A percentile compares a stretch with the other conserved stretches of the same genome.
These are phyloP conservation scores for Deilephila elpenor DNA, from an alignment of 2,888 invertebrate species.

Conservation along the genomic window DNA sequence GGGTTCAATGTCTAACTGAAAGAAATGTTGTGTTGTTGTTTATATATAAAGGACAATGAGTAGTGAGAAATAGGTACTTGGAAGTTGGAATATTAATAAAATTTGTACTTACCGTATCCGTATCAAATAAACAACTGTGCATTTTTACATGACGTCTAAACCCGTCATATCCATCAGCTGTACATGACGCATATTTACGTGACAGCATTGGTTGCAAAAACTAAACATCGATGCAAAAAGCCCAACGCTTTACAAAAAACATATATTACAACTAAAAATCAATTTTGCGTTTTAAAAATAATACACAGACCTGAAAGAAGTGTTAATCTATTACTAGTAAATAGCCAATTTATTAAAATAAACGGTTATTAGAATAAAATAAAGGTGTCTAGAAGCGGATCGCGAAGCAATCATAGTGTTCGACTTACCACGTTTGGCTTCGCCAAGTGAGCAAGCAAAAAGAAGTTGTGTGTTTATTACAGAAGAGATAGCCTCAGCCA, in stretches of 20 bases:
- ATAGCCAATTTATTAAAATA: not conserved
- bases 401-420: constrained; percentile 40
- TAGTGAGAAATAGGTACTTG: not conserved
- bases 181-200: not conserved
- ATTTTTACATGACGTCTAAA: no score
- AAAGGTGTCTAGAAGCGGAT: constrained; percentile 26
- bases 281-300: constrained; percentile 6
- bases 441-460: constrained; percentile 79
- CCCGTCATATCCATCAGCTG: no score
- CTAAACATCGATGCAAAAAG: constrained; percentile 12
- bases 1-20: not conserved
- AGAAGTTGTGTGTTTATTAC: constrained; percentile 74
- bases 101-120: constrained; percentile 2
- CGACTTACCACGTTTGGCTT: constrained; percentile 81
- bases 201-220: not conserved
- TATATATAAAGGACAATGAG: not conserved
- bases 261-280: not conserved
- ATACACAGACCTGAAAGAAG: not conserved
- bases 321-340: not conserved
- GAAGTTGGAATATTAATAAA: not conserved
- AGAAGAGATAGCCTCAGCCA: constrained; percentile 69
- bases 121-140: no score
- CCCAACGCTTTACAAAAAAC: not conserved
- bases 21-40: not conserved
- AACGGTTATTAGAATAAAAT: not conserved